phyloP scores from a whole-genome alignment of 2,113 vertebrate genomes.

The Nyctibius bracteatus region DNA sequence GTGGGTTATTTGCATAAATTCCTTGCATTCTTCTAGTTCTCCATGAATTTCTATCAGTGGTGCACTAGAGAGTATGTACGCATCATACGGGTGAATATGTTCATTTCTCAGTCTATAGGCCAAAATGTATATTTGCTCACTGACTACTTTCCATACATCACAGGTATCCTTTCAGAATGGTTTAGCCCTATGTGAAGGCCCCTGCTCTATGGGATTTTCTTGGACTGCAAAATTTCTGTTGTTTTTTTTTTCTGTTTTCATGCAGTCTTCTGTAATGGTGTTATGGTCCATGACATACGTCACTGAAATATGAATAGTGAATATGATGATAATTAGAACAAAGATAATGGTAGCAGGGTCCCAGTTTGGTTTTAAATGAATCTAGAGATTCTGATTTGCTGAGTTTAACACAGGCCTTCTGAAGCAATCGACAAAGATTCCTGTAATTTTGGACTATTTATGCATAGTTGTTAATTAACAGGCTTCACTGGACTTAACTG shows the following conservation, averaged over 20 bases:
- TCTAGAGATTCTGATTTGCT: not conserved
- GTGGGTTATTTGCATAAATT: not conserved
- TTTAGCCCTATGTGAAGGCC: not conserved
- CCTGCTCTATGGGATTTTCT: not conserved
- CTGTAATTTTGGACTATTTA: not conserved
- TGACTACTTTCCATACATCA: not conserved
- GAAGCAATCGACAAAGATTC: not conserved
- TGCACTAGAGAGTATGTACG: not conserved
- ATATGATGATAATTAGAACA: not conserved
- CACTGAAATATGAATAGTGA: not conserved
- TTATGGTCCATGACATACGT: not conserved
- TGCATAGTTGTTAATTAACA: not conserved
- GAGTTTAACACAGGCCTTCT: not conserved
- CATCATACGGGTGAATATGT: not conserved
- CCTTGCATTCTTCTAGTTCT: not conserved
- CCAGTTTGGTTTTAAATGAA: not conserved
- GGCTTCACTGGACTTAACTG: not conserved
- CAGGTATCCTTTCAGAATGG: not conserved
- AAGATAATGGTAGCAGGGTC: not conserved
- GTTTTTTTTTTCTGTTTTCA: not conserved
- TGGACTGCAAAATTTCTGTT: not conserved
- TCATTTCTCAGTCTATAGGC: not conserved
- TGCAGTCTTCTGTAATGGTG: not conserved
- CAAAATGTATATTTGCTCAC: not conserved
- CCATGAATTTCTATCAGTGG: not conserved